Base-by-base conservation (phyloP, 2,888 invertebrate species). In the Serripes groenlandicus region DNA sequence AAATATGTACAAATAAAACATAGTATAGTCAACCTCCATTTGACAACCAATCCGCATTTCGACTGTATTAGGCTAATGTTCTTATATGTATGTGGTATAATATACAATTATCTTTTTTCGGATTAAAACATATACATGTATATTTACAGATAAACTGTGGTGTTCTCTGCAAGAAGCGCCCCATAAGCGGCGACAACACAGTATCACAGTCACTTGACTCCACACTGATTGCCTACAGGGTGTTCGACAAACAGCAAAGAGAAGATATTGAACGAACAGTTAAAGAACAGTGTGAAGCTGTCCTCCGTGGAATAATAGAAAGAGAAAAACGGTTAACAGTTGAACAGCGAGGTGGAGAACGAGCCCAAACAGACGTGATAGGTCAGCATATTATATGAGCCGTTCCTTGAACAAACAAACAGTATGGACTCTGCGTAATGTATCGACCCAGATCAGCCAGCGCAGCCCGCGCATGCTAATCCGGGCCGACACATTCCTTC, bases 281-380 rank as follows among this genome's bases (percentile, higher is more conserved):
- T 2, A 35, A 28, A 7, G 32, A 56, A 35, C 68, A 81, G n/a
- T 85, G 88, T 0, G 84, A 87, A n/a, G 75, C 58, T 4, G 21
- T 87, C 18, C 30, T 89, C 11, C 23, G 64, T 52, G 54, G 52
- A 26, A 81, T 91, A 7, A 79, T 90, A 0, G 52, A 81, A 15
- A 68, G 74, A 30, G 91, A 91, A 42, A 74, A 81, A 9, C 9
- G 21, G 11, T 60, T 89, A 60, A 82, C 78, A 2, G n/a, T 54
- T 3, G 64, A 74, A 3, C 64, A 85, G n/a, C 78, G 75, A 64
- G 89, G 88, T 0, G 81, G 83, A 5, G 28, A 72, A 26, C 76
- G 83, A 5, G 87, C 86, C 9, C 89, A 91, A 42, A 91, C 90
- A 3, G 91, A 91, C 54, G 58, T 90, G 5, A 84, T 90, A 18